Conservation (phyloP, 1,140 invertebrate genomes). For the Drosophila pectinifera region DNA sequence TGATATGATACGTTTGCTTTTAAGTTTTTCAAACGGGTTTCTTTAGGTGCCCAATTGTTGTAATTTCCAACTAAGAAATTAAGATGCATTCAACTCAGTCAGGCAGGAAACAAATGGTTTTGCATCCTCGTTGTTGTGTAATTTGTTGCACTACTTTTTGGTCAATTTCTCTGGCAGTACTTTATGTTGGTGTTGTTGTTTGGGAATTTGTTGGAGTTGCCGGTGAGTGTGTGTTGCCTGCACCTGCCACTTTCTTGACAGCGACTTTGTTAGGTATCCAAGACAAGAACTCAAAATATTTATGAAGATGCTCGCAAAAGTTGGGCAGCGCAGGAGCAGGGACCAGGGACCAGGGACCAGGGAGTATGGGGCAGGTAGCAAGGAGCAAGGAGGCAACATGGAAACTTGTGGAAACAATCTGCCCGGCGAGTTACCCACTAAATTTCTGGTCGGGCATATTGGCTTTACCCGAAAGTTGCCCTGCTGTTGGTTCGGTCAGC, state of each 20-base stretch:
- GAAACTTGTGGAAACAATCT: constrained; percentile 76
- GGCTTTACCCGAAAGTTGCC: constrained; percentile 7
- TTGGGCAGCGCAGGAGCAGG: constrained; percentile 13
- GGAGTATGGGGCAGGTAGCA: constrained; percentile 14
- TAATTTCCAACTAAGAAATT: constrained; percentile 10
- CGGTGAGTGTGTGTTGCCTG: constrained; percentile 21
- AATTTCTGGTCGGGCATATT: constrained; percentile 3
- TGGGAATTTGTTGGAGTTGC: constrained; percentile 15
- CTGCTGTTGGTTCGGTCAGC: constrained; percentile 3
- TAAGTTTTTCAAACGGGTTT: too few relatives aligned
- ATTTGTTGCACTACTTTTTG: constrained; percentile 16
- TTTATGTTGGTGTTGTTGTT: background rate
- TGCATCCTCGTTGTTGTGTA: constrained; percentile 7
- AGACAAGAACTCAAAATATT: constrained; percentile 73
- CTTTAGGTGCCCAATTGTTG: constrained; percentile 1
- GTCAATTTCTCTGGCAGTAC: constrained; percentile 1
- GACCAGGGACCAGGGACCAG: background rate
- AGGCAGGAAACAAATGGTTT: constrained; percentile 17
- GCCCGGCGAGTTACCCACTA: constrained; percentile 30
- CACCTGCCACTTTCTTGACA: constrained; percentile 49
- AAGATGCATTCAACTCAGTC: constrained; percentile 4
- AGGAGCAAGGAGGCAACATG: constrained; percentile 53
- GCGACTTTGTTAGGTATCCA: constrained; percentile 51
- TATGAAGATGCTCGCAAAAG: constrained; percentile 70
- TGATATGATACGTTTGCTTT: background rate